phyloP scores from a whole-genome alignment of 2,113 vertebrate genomes.

The Nesospiza acunhae region DNA sequence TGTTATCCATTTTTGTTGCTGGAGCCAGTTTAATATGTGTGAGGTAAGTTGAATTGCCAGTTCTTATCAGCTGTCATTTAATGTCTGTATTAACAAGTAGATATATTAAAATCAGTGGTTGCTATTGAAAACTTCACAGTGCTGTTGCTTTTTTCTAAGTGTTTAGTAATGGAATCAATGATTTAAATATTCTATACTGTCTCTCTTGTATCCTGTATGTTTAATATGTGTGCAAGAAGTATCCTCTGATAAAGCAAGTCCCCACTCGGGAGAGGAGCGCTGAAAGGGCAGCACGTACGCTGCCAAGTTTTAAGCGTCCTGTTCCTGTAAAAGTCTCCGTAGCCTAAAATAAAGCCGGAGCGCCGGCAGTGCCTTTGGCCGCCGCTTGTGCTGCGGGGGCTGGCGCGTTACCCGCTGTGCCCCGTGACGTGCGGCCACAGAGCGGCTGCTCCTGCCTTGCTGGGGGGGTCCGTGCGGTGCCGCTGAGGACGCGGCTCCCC shows the following conservation, averaged over 20 bases:
- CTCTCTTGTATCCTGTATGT: background rate
- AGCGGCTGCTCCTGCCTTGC: background rate
- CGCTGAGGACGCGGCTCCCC: background rate
- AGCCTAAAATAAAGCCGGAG: rapidly evolving
- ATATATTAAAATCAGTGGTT: background rate
- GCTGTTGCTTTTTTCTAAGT: background rate
- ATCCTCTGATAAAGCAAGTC: background rate
- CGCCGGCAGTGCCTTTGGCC: background rate
- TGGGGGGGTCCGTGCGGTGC: background rate
- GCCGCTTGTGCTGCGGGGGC: background rate
- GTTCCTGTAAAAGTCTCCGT: background rate
- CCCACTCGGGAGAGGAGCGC: rapidly evolving
- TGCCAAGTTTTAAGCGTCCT: background rate
- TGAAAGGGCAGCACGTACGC: rapidly evolving
- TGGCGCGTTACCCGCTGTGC: background rate
- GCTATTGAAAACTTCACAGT: background rate
- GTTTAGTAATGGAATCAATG: background rate
- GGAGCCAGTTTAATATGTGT: background rate
- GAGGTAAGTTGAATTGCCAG: rapidly evolving
- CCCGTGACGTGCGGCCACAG: rapidly evolving
- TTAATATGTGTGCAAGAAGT: rapidly evolving
- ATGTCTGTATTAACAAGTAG: background rate
- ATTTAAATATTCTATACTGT: background rate
- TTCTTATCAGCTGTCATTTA: background rate
- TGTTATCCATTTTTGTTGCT: background rate